Evolutionary conservation across 2,113 vertebrate genomes (phyloP), one percentile per base, ranked within the genome.

Genomic region (Protobothrops mucrosquamatus): DNA sequence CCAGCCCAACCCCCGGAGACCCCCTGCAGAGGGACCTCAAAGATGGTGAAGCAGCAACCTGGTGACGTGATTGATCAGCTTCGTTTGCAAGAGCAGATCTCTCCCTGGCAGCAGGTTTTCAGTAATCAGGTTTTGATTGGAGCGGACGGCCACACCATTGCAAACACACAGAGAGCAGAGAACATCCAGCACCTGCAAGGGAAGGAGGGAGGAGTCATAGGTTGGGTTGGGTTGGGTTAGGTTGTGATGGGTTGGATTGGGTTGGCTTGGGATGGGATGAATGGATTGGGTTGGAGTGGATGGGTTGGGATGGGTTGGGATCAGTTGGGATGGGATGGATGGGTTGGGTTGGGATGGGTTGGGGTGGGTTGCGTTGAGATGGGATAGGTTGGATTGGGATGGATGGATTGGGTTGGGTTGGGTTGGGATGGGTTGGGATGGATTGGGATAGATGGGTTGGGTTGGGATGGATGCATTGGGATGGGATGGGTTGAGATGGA

Each of bases 111-210:
- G 98, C 92, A 99, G 96, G 95, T 99, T 99, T 97, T 99, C 99
- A 6, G 99, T 99, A 96, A 99, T 99, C 96, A 99, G 98, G 95
- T 99, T 99, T 97, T 99, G 99, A 97, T 99, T 99, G 97, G 99
- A 99, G 96, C 99, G 98, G 61, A 99, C 99, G 56, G 99, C 99
- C 29, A 99, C 99, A 5, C 98, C 99, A 5, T 99, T 99, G 96
- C 99, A 99, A 95, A 99, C 99, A 96, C 99, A 99, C 0, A 99
- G 98, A 95, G 99, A 99, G 95, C 99, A 98, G 29, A 99, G 96
- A 43, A 99, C 99, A 11, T 99, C 98, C 95, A 99, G 97, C 89
- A 99, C 99, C 99, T 99, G 26, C 3, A 2, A 92, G 15, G 20
- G 1, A 4, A 56, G 48, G 85, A 90, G 81, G 86, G n/a, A 92